A percentile compares a stretch with the other conserved stretches of the same genome.
These are phyloP conservation scores for Parazoanthus swiftii DNA, from an alignment of 92 coral and sea anemone species.

Conservation along the genomic window DNA sequence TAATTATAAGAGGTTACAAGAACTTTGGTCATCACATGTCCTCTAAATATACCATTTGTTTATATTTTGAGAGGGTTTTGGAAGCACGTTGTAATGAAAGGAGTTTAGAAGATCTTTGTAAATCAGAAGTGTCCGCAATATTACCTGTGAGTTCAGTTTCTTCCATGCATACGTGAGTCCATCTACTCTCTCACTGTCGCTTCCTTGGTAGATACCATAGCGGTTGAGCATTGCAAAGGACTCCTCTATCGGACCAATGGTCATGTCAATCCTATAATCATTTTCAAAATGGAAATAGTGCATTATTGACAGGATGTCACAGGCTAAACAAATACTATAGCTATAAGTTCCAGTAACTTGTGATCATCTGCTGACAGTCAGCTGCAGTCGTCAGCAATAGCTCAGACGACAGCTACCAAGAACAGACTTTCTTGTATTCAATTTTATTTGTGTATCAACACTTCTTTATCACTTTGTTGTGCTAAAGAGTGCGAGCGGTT, in stretches of 20 bases:
- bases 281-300: background rate
- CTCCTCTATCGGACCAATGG: constrained; percentile 98
- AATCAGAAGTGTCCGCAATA: too few relatives aligned
- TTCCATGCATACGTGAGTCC: constrained; percentile 97
- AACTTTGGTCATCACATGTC: background rate
- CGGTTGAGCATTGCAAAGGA: constrained; percentile 98
- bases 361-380: background rate
- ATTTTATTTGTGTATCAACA: too few relatives aligned
- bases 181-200: constrained; percentile 95
- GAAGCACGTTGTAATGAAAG: background rate
- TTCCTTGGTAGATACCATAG: constrained; percentile 89
- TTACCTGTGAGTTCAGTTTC: constrained; percentile 88
- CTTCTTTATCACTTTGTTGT: too few relatives aligned
- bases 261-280: constrained; percentile 90
- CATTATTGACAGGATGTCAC: background rate
- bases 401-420: too few relatives aligned
- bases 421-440: too few relatives aligned
- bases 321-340: too few relatives aligned
- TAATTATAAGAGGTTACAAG: background rate
- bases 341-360: background rate
- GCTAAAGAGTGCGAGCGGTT: too few relatives aligned
- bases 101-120: background rate
- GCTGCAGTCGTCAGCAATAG: too few relatives aligned
- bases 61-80: background rate
- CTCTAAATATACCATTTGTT: background rate